Percentiles rank a stretch among this genome's conserved stretches.
Conservation (phyloP, 1,140 invertebrate species). For the Melitaea cinxia region DNA sequence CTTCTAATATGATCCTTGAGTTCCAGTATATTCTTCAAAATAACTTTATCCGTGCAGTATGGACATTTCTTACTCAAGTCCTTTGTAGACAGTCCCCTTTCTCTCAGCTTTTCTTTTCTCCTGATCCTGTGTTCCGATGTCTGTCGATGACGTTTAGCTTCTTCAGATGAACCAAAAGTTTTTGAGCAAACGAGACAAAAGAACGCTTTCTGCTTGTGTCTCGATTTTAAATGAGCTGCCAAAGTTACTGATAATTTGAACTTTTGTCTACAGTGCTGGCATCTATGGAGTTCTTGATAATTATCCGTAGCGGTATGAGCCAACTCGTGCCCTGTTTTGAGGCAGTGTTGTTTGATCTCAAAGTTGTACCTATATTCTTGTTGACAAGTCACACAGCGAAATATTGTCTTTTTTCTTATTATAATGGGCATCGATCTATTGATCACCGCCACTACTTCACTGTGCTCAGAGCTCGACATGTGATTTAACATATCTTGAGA, state of each 20-base stretch:
- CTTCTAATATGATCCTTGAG: constrained; percentile 86
- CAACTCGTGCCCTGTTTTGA: constrained; percentile 79
- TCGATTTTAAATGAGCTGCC: constrained; percentile 84
- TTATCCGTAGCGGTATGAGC: constrained; percentile 82
- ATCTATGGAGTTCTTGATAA: constrained; percentile 85
- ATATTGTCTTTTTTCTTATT: constrained; percentile 85
- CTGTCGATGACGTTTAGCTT: constrained; percentile 86
- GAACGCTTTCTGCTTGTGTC: constrained; percentile 82
- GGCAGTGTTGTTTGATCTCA: constrained; percentile 85
- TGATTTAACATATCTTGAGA: constrained; percentile 87
- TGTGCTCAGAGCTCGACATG: constrained; percentile 85
- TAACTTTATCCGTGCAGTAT: constrained; percentile 81
- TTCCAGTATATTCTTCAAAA: constrained; percentile 81
- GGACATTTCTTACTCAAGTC: constrained; percentile 81
- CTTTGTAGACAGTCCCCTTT: constrained; percentile 63
- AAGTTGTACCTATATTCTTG: constrained; percentile 86
- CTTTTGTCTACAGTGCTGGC: constrained; percentile 82
- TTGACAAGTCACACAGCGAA: constrained; percentile 84
- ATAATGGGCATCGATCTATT: constrained; percentile 91
- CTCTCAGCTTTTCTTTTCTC: constrained; percentile 71
- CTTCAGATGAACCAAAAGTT: constrained; percentile 83
- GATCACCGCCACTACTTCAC: constrained; percentile 87
- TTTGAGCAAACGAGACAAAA: constrained; percentile 86
- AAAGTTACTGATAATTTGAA: constrained; percentile 84
- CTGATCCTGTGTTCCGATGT: constrained; percentile 83